Evolutionary conservation across 2,888 invertebrate species (phyloP).

Genomic region (Apotomis turbidana): DNA sequence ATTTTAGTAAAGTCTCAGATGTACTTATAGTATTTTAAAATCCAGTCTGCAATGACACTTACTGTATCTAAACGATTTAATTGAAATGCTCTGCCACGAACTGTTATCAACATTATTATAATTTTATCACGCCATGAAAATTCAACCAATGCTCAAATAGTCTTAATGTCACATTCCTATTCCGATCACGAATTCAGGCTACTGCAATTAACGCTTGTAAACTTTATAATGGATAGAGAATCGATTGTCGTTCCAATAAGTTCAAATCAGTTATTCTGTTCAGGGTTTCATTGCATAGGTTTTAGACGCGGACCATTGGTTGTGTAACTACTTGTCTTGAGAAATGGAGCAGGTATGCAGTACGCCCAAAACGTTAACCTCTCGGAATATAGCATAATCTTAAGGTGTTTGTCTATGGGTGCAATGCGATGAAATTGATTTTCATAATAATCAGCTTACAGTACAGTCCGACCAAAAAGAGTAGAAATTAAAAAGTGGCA

Average conservation of each 20-base stretch:
- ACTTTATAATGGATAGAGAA: constrained; percentile 39
- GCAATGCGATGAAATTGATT: not conserved
- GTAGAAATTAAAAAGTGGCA: too few relatives aligned
- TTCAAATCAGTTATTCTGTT: constrained; percentile 40
- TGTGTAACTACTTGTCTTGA: constrained; percentile 40
- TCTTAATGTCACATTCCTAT: constrained; percentile 37
- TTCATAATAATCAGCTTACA: not conserved
- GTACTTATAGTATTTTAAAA: not conserved
- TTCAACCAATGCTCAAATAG: constrained; percentile 25
- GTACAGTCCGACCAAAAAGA: not conserved
- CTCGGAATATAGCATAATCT: constrained; percentile 32
- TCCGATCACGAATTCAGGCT: constrained; percentile 41
- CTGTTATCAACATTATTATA: constrained; percentile 31
- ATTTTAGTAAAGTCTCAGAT: too few relatives aligned
- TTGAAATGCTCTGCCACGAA: constrained; percentile 23
- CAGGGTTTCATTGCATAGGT: constrained; percentile 38
- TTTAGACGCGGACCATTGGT: constrained; percentile 38
- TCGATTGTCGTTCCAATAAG: constrained; percentile 42
- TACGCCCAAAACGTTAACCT: constrained; percentile 41
- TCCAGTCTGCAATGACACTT: constrained; percentile 10
- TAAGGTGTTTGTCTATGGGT: not conserved
- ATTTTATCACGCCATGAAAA: constrained; percentile 27
- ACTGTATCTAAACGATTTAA: constrained; percentile 13
- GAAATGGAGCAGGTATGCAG: constrained; percentile 41
- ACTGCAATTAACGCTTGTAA: constrained; percentile 42